Conservation (phyloP, 2,888 invertebrate genomes). For the Stenichneumon culpator region DNA sequence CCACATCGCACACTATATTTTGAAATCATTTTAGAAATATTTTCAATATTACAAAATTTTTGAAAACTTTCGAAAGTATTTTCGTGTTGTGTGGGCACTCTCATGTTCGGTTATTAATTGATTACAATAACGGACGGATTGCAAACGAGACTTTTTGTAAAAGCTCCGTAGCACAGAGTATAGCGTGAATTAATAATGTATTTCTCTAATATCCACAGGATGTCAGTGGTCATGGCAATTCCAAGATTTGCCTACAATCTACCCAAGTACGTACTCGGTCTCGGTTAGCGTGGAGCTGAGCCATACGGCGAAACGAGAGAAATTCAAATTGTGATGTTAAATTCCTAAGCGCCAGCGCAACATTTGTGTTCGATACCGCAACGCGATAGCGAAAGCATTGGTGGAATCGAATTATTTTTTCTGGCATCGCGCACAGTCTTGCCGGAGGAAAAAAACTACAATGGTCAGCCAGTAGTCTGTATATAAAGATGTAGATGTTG, state of each 20-base stretch:
- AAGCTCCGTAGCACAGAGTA: conserved; percentile 1
- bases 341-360: conserved; percentile 48
- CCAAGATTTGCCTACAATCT: conserved; percentile 93
- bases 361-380: conserved; percentile 12
- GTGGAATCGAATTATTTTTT: conserved; percentile 9
- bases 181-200: conserved; percentile 70
- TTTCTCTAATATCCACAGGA: conserved; percentile 87
- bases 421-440: conserved; percentile 2
- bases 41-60: no score
- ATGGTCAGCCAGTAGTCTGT: conserved; percentile 58
- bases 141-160: no score
- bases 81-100: no score
- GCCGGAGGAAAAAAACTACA: conserved; percentile 1
- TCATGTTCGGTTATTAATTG: neutral
- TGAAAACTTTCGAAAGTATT: no score
- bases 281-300: conserved; percentile 87
- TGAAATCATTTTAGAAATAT: no score
- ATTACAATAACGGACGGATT: conserved; percentile 5
- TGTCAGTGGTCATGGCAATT: conserved; percentile 94
- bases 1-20: no score
- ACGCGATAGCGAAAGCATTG: neutral
- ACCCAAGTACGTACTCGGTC: conserved; percentile 94
- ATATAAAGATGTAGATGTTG: conserved; percentile 70
- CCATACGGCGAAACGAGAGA: conserved; percentile 29
- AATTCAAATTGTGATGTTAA: conserved; percentile 64